Evolutionary conservation across 2,888 invertebrate species (phyloP), one percentile per base, ranked within the genome.

Genomic region (Ferdinandea cuprea): DNA sequence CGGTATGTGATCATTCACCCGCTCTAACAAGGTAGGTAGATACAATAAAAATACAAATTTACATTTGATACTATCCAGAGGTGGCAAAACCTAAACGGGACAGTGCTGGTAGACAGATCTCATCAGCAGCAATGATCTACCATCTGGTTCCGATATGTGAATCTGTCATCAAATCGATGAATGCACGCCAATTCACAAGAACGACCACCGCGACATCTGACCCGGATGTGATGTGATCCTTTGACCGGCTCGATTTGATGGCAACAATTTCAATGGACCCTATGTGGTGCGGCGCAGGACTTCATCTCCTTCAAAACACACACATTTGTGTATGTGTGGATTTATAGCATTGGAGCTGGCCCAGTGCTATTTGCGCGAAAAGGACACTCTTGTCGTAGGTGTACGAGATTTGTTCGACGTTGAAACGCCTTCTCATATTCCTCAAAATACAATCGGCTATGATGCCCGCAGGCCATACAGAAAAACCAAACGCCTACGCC

Each of bases 1-100:
- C 78, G 83, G 83, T 83, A 83, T 83, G 83, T 83, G 83, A 83
- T 78, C 83, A 83, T 83, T 83, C 78, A 83, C 83, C 78, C 83
- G 83, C 78, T 83, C 78, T 78, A 83, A 83, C 83, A 78, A 83
- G 83, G 72, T 76, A 76, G 76, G 68, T 68, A 61, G 76, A 68
- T 59, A 61, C 50, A 65, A 73, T 78, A 72, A 78, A 78, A 59
- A 11, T 3, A 25, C 78, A 72, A 83, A 83, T 78, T 78, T 78
- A 72, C 78, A 83, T 83, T 59, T 42, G 81, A 66, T 66, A 46
- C 56, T 37, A 37, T 72, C 66, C 59, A 73, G 63, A 78, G 83
- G 83, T 83, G 72, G 78, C 83, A 72, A 78, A 80, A 73, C 50
- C 48, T 44, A 65, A 83, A 73, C 68, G 72, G 73, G 56, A 61